These are phyloP conservation scores for Sarcophaga peregrina DNA, from an alignment of 1,140 invertebrate species.

Conservation along the genomic window DNA sequence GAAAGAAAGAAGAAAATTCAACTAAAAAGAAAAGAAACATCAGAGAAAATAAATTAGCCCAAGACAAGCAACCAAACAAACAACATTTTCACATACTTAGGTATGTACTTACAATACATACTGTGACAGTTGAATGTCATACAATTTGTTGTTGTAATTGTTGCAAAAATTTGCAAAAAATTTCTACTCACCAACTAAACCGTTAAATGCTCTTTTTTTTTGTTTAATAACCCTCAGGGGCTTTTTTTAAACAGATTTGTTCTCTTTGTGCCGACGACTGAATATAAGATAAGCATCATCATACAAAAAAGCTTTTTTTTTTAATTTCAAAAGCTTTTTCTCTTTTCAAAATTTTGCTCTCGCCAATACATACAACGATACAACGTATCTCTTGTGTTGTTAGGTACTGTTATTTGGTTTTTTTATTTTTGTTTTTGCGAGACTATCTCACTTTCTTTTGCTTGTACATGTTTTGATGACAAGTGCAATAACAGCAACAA, in stretches of 20 bases:
- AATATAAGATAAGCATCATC: too few relatives aligned
- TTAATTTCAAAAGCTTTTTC: background rate
- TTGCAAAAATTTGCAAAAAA: constrained; percentile 1
- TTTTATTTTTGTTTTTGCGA: background rate
- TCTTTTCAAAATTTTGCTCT: background rate
- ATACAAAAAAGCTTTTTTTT: constrained; percentile 1
- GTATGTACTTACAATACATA: constrained; percentile 17
- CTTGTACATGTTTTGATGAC: background rate
- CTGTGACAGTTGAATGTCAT: constrained; percentile 29
- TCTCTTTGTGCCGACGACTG: too few relatives aligned
- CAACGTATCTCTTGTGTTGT: background rate
- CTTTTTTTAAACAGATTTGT: too few relatives aligned
- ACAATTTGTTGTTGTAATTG: constrained; percentile 1
- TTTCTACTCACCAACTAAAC: background rate
- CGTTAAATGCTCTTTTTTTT: background rate
- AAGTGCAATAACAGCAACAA: background rate
- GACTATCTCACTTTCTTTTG: background rate
- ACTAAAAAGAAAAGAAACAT: background rate
- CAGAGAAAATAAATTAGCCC: constrained; percentile 16
- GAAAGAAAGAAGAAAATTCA: background rate
- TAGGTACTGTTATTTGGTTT: background rate
- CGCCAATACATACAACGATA: background rate
- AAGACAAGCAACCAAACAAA: background rate
- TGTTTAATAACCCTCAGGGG: too few relatives aligned
- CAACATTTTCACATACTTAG: background rate